Evolutionary conservation across 2,888 invertebrate species (phyloP).

Genomic region (Xiphydria camelus): DNA sequence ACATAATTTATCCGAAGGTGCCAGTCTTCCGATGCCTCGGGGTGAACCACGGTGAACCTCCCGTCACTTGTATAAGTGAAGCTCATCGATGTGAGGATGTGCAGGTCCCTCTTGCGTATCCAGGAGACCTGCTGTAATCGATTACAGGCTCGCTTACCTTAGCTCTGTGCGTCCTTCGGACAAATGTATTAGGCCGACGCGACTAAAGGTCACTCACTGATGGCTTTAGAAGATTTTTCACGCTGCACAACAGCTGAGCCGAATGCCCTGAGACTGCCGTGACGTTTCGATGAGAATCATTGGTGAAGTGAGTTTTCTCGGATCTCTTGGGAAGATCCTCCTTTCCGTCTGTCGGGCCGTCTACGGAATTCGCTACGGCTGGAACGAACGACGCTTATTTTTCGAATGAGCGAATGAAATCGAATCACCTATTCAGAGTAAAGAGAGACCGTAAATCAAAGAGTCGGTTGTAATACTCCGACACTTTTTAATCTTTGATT

Average conservation of each 20-base stretch:
- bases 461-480: too few relatives aligned
- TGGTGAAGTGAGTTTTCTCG: conserved; percentile 78
- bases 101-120: conserved; percentile 62
- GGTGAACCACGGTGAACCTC: conserved; percentile 69
- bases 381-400: neutral
- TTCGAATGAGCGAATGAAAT: too few relatives aligned
- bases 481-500: too few relatives aligned
- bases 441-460: too few relatives aligned
- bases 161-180: too few relatives aligned
- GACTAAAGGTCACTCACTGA: too few relatives aligned
- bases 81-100: conserved; percentile 69
- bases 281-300: conserved; percentile 77
- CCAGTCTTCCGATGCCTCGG: conserved; percentile 70
- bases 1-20: conserved; percentile 61
- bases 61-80: conserved; percentile 71
- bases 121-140: conserved; percentile 73
- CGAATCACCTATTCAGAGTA: too few relatives aligned
- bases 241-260: conserved; percentile 76
- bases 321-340: conserved; percentile 8
- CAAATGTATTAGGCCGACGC: too few relatives aligned
- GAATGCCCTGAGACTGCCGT: conserved; percentile 81
- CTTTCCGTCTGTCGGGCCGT: conserved; percentile 13
- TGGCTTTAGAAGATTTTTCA: conserved; percentile 74
- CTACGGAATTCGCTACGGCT: neutral
- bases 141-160: too few relatives aligned